Percentiles rank a stretch among this genome's conserved stretches.
These are phyloP conservation scores for Mobula hypostoma DNA, from an alignment of 2,113 vertebrate genomes.

Conservation along the genomic window DNA sequence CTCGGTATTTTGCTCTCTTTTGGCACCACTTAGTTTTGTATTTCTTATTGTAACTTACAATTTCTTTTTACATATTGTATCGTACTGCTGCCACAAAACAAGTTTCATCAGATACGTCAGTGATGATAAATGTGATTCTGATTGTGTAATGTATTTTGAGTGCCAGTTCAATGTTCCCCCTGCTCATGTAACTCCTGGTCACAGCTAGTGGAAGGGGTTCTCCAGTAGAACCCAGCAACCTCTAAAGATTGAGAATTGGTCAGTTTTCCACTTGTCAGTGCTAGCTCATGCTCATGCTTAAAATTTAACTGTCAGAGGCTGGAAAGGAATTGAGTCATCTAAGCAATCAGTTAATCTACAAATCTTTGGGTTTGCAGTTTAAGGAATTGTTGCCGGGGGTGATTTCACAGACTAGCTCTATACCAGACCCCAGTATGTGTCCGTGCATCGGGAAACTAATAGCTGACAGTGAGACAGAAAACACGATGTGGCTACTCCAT, in stretches of 20 bases:
- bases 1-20: no score
- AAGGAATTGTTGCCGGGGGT: background rate
- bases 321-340: background rate
- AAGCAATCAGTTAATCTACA: background rate
- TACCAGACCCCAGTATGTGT: background rate
- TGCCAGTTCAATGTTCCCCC: background rate
- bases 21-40: no score
- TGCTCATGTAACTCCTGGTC: background rate
- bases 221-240: background rate
- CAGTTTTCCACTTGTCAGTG: no score
- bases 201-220: background rate
- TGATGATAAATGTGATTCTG: no score
- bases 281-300: background rate
- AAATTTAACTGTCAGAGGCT: background rate
- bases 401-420: background rate
- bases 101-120: no score
- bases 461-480: no score
- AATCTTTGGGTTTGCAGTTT: background rate
- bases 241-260: background rate
- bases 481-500: no score
- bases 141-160: background rate
- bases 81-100: no score
- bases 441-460: background rate
- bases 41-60: no score
- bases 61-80: no score